phyloP scores from a whole-genome alignment of 2,888 invertebrate genomes.

The Vesta saturnalis region DNA sequence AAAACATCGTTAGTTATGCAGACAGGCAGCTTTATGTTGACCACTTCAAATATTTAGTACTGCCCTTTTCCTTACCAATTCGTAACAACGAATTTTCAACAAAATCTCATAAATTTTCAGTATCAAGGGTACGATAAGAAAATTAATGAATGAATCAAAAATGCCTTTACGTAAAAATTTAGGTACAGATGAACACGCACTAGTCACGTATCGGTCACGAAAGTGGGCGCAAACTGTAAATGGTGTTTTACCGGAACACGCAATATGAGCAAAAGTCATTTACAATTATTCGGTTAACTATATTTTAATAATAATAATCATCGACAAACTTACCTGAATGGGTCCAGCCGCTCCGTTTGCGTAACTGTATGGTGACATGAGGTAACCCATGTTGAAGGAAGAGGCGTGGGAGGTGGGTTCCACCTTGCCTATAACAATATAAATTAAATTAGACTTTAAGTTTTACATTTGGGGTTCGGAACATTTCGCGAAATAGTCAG shows the following conservation, averaged over 20 bases:
- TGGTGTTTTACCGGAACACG: conserved; percentile 40
- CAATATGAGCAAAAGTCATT: conserved; percentile 34
- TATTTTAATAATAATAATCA: conserved; percentile 9
- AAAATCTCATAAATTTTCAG: too few relatives aligned
- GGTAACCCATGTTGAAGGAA: conserved; percentile 91
- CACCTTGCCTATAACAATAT: conserved; percentile 79
- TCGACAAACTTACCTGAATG: conserved; percentile 79
- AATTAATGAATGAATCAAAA: conserved; percentile 38
- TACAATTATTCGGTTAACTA: conserved; percentile 22
- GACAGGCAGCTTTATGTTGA: conserved; percentile 8
- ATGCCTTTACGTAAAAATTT: conserved; percentile 34
- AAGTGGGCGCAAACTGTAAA: conserved; percentile 35
- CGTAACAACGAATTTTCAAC: too few relatives aligned
- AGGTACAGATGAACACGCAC: conserved; percentile 33
- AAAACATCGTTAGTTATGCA: conserved; percentile 13
- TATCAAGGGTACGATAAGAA: too few relatives aligned
- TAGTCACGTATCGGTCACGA: conserved; percentile 35
- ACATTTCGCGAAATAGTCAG: too few relatives aligned
- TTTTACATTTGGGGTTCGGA: too few relatives aligned
- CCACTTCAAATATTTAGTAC: too few relatives aligned
- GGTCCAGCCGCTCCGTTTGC: conserved; percentile 87
- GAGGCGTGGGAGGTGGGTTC: conserved; percentile 82
- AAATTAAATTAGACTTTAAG: too few relatives aligned
- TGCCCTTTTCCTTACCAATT: too few relatives aligned
- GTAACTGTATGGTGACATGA: conserved; percentile 90